Percentiles rank a stretch among this genome's conserved stretches.
phyloP scores from a whole-genome alignment of 2,888 invertebrate species.

The Leptopterna dolabrata region DNA sequence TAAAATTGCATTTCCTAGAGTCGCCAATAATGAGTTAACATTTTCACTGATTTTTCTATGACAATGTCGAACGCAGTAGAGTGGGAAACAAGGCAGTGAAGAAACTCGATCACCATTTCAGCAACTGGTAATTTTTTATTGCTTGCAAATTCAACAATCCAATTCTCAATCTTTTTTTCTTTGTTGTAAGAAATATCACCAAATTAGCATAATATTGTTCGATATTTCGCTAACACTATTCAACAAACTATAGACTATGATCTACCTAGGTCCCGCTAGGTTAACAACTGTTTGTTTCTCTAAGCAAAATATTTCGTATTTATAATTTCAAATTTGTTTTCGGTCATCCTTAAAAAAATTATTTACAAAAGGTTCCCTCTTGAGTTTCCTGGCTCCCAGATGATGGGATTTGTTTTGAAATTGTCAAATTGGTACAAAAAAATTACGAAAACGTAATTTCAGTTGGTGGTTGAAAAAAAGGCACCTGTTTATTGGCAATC shows the following conservation, averaged over 20 bases:
- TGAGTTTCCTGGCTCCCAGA: not conserved
- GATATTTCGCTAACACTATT: slow-evolving; percentile 19
- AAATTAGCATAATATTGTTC: not conserved
- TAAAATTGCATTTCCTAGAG: too few species aligned
- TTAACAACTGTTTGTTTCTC: slow-evolving; percentile 1
- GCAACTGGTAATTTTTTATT: slow-evolving; percentile 9
- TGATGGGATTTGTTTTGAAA: not conserved
- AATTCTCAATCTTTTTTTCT: not conserved
- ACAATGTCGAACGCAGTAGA: too few species aligned
- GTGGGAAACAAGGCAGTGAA: too few species aligned
- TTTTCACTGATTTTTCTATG: too few species aligned
- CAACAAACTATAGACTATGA: slow-evolving; percentile 33
- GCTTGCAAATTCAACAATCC: slow-evolving; percentile 23
- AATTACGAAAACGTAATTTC: too few species aligned
- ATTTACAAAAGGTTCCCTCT: not conserved
- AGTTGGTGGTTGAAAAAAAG: too few species aligned
- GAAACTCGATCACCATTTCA: not conserved
- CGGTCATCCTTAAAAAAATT: not conserved
- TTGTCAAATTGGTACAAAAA: too few species aligned
- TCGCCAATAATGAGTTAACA: too few species aligned
- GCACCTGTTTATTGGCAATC: too few species aligned
- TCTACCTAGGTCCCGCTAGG: slow-evolving; percentile 35
- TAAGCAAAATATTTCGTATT: slow-evolving; percentile 23
- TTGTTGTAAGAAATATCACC: not conserved
- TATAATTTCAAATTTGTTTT: not conserved